Percentiles rank a stretch among this genome's conserved stretches.
Conservation (phyloP, 1,140 invertebrate species). For the Psilanteris sp. region DNA sequence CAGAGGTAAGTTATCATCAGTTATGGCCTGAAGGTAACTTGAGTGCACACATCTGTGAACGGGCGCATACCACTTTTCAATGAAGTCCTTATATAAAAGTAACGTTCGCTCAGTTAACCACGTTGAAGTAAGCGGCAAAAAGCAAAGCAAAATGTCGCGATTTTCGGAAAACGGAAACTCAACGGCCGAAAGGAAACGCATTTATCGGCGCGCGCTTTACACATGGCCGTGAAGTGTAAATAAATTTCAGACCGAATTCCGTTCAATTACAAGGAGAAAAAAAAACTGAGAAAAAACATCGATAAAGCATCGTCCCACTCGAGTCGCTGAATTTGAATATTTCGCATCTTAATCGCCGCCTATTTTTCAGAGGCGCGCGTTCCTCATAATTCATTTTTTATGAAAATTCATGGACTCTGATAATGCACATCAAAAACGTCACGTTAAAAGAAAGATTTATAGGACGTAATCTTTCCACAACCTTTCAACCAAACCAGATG, state of each 20-base stretch:
- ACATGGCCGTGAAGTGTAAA: too few relatives aligned
- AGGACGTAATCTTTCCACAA: slow-evolving; percentile 26
- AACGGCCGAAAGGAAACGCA: too few relatives aligned
- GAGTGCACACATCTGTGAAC: slow-evolving; percentile 19
- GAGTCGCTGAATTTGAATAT: slow-evolving; percentile 12
- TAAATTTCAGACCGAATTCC: slow-evolving; percentile 4
- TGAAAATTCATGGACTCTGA: slow-evolving; percentile 38
- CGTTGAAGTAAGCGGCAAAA: too few relatives aligned
- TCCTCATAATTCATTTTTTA: slow-evolving; percentile 34
- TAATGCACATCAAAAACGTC: slow-evolving; percentile 35
- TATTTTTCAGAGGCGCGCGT: slow-evolving; percentile 18
- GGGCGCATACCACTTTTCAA: slow-evolving; percentile 65
- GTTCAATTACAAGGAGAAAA: too few relatives aligned
- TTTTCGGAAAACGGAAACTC: too few relatives aligned
- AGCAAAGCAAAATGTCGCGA: too few relatives aligned
- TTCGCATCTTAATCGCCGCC: slow-evolving; percentile 26
- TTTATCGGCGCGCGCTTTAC: too few relatives aligned
- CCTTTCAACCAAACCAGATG: slow-evolving; percentile 27
- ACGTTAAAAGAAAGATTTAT: slow-evolving; percentile 40
- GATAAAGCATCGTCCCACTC: slow-evolving; percentile 22
- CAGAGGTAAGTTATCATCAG: slow-evolving; percentile 53
- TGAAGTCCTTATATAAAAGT: slow-evolving; percentile 73
- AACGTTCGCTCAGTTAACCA: slow-evolving; percentile 22
- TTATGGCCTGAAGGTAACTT: slow-evolving; percentile 29
- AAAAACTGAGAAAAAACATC: slow-evolving; percentile 1